phyloP scores from a whole-genome alignment of 1,140 invertebrate genomes.

The Nasonia longicornis region DNA sequence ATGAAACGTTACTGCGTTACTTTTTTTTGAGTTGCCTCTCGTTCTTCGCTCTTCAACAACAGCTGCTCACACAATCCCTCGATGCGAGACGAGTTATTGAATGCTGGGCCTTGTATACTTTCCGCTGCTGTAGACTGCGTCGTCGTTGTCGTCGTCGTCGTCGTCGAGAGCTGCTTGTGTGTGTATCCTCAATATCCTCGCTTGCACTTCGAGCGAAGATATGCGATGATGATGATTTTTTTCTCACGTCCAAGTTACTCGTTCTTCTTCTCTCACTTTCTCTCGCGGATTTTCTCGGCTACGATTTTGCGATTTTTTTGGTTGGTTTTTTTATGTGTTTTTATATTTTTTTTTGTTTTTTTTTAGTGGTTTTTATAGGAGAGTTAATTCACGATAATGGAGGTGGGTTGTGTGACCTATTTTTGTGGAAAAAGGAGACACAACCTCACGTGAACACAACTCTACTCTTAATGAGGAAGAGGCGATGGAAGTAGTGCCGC shows the following conservation, averaged over 20 bases:
- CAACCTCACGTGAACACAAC: slow-evolving; percentile 74
- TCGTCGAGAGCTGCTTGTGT: not conserved
- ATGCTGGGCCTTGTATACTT: not conserved
- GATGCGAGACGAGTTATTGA: slow-evolving; percentile 5
- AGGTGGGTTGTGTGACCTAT: slow-evolving; percentile 86
- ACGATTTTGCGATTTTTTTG: slow-evolving; percentile 68
- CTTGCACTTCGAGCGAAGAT: not conserved
- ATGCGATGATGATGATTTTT: not conserved
- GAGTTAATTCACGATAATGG: slow-evolving; percentile 80
- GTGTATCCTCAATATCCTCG: not conserved
- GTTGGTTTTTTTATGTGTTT: slow-evolving; percentile 63
- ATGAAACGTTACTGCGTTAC: slow-evolving; percentile 43
- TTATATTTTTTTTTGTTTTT: slow-evolving; percentile 75
- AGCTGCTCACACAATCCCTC: not conserved
- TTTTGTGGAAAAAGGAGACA: slow-evolving; percentile 68
- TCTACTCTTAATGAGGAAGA: slow-evolving; percentile 74
- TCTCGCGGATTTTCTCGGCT: slow-evolving; percentile 61
- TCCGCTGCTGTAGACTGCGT: not conserved
- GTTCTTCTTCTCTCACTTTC: slow-evolving; percentile 24
- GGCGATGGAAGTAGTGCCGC: slow-evolving; percentile 62
- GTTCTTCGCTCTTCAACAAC: slow-evolving; percentile 25
- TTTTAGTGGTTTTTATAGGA: slow-evolving; percentile 77
- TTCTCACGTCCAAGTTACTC: not conserved
- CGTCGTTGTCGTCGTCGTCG: not conserved
- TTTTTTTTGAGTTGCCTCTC: slow-evolving; percentile 44